Conservation (phyloP, 2,888 invertebrate species). For the Ophion costatus region DNA sequence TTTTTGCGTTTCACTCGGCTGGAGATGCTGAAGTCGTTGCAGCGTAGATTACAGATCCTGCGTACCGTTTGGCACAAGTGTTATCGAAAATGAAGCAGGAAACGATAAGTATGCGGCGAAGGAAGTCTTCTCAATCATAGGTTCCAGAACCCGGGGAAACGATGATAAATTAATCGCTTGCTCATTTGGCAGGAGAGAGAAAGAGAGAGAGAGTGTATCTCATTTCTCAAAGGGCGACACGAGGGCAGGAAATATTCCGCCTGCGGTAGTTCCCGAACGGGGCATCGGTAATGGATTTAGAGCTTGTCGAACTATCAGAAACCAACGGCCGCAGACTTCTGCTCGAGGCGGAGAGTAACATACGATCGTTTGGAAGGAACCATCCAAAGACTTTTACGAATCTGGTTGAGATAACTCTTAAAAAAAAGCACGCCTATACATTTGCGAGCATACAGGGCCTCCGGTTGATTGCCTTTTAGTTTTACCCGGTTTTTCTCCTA, state of each 20-base stretch:
- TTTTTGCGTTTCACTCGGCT: background rate
- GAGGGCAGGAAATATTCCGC: slow-evolving; percentile 26
- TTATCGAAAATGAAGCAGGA: background rate
- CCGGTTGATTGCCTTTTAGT: background rate
- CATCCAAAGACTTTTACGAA: slow-evolving; percentile 67
- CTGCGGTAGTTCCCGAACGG: slow-evolving; percentile 48
- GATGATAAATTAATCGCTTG: slow-evolving; percentile 41
- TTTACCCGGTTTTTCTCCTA: slow-evolving; percentile 39
- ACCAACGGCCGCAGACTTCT: slow-evolving; percentile 52
- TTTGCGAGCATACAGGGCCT: background rate
- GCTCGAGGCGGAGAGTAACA: slow-evolving; percentile 1
- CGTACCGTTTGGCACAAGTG: background rate
- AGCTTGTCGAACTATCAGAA: slow-evolving; percentile 71
- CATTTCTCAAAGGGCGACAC: slow-evolving; percentile 29
- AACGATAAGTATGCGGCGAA: background rate
- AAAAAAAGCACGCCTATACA: slow-evolving; percentile 28
- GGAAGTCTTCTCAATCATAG: background rate
- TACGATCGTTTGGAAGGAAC: slow-evolving; percentile 57
- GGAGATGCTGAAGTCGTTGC: background rate
- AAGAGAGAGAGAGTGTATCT: slow-evolving; percentile 3
- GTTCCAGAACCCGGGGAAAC: background rate
- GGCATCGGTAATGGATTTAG: slow-evolving; percentile 67
- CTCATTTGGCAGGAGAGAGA: background rate
- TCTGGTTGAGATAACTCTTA: slow-evolving; percentile 43
- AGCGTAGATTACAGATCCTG: background rate